phyloP scores from a whole-genome alignment of 2,888 invertebrate species.

The Fragum sueziense region DNA sequence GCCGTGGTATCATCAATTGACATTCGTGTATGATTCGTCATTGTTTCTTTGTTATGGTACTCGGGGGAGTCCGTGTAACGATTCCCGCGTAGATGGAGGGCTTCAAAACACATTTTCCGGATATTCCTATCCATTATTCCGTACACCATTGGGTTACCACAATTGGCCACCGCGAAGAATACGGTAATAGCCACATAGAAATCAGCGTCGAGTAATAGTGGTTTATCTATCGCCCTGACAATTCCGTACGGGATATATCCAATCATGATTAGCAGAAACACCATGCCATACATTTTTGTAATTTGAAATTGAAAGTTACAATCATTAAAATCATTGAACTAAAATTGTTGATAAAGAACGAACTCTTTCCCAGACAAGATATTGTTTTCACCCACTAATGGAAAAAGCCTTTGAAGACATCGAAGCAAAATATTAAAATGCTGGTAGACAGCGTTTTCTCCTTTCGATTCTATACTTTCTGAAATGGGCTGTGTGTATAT shows the following conservation, averaged over 20 bases:
- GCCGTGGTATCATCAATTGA: conserved; percentile 58
- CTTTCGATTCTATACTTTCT: no score
- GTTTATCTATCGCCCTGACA: conserved; percentile 78
- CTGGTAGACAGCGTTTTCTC: no score
- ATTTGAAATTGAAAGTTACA: conserved; percentile 81
- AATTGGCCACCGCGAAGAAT: conserved; percentile 80
- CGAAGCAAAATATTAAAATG: no score
- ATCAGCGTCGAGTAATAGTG: conserved; percentile 74
- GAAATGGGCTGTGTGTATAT: no score
- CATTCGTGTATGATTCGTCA: conserved; percentile 61
- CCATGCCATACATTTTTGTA: conserved; percentile 82
- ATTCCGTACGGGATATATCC: conserved; percentile 81
- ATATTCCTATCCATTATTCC: conserved; percentile 81
- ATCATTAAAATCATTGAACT: no score
- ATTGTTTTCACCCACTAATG: no score
- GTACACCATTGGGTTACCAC: conserved; percentile 79
- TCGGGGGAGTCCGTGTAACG: conserved; percentile 54
- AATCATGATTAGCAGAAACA: conserved; percentile 79
- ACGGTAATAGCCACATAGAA: conserved; percentile 80
- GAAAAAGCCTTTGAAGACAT: no score
- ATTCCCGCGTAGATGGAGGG: conserved; percentile 63
- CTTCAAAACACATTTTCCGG: conserved; percentile 74
- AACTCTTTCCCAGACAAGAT: no score
- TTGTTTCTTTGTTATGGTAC: conserved; percentile 61
- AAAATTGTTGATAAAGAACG: no score